Evolutionary conservation across 2,113 vertebrate species (phyloP).

Genomic region (Lasiurus cinereus): DNA sequence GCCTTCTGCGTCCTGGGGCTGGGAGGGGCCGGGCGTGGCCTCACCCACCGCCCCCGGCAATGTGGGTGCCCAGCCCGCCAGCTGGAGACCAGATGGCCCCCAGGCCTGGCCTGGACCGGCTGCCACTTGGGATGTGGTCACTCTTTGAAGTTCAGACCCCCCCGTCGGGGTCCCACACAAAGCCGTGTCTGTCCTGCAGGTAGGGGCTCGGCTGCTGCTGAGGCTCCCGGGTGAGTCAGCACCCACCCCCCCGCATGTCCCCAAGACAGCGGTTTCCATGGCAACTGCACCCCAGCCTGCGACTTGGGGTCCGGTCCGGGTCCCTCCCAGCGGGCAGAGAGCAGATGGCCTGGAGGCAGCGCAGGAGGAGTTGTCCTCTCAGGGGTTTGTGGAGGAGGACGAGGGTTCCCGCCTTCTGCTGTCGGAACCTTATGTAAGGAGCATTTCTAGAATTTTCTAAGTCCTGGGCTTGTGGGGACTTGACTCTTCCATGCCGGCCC

Average conservation of each 20-base stretch:
- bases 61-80: no score
- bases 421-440: no score
- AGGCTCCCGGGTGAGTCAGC: constrained; percentile 62
- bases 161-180: constrained; percentile 52
- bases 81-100: constrained; percentile 61
- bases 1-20: no score
- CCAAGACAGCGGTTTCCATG: constrained; percentile 51
- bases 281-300: not conserved
- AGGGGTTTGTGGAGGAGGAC: not conserved
- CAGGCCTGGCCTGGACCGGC: constrained; percentile 57
- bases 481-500: no score
- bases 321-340: not conserved
- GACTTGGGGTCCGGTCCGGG: not conserved
- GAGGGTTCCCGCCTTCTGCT: no score
- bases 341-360: not conserved
- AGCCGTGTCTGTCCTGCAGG: constrained; percentile 74
- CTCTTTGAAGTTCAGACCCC: no score
- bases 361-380: not conserved
- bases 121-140: not conserved
- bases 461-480: no score
- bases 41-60: no score
- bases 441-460: no score
- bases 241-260: not conserved
- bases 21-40: no score
- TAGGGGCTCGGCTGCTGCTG: constrained; percentile 52